Evolutionary conservation across 2,797 vertebrate genomes (phyloP), one percentile per base, ranked within the genome.

Genomic region (Otolemur crassicaudatus): DNA sequence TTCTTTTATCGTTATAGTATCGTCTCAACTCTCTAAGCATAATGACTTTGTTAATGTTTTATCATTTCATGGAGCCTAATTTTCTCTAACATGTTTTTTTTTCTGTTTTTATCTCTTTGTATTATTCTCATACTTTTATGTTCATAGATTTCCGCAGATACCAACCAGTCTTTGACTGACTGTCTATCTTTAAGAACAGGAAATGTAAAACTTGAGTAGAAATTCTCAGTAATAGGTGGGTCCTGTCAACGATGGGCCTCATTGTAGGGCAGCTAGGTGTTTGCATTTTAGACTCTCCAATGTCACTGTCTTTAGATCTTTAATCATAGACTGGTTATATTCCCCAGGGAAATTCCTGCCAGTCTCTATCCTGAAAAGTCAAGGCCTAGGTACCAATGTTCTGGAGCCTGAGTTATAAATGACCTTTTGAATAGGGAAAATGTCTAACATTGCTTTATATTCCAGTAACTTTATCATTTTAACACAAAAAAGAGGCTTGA

Each of bases 401-500:
- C 19, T 49, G 2, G 22, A 90, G 12, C 19, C 69, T 73, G 34
- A 91, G 91, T 75, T 92, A 94, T 65, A 90, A 96, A 56, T 34
- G 72, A 73, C 56, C 60, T 27, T 23, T 67, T 58, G 12, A 72
- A 79, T 61, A 67, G 56, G 56, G 87, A 94, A 72, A 87, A 84
- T 43, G n/a, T 37, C 16, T 94, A 22, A 80, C 20, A 17, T 72
- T 53, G 12, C 63, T 92, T 96, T 90, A 75, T 70, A 73, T 75
- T 85, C 75, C 25, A 87, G 31, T 8, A 75, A 25, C 37, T 95
- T 93, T 93, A 73, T 95, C 76, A 72, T 63, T 9, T 90, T 96
- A 93, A 94, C 94, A 22, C 70, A 81, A 69, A 43, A 95, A 96
- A 70, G 65, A 96, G 65, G 3, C 72, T 91, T 93, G 67, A 91